These are phyloP conservation scores for Ctenopoma kingsleyae DNA, from an alignment of 2,797 vertebrate species.

Conservation along the genomic window DNA sequence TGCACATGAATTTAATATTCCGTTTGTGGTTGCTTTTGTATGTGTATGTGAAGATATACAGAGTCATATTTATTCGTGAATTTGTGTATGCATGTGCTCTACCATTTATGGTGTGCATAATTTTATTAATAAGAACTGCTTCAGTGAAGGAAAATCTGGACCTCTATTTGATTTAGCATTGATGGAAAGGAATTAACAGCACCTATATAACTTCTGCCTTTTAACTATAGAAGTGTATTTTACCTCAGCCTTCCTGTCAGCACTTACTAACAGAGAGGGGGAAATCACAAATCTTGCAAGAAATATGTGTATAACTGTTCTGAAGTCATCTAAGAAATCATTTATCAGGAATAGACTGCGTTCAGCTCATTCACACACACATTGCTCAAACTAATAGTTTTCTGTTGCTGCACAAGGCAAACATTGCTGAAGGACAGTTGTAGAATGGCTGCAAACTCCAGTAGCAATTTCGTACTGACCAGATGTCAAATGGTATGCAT, in stretches of 20 bases:
- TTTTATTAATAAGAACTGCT: constrained; percentile 13
- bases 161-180: neutral
- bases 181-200: neutral
- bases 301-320: constrained; percentile 8
- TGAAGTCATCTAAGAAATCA: constrained; percentile 26
- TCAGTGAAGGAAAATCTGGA: neutral
- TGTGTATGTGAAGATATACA: constrained; percentile 7
- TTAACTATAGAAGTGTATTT: neutral
- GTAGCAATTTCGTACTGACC: constrained; percentile 57
- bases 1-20: constrained; percentile 31
- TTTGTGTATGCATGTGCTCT: constrained; percentile 11
- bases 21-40: constrained; percentile 14
- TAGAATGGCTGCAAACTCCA: constrained; percentile 39
- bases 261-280: neutral
- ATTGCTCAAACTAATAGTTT: constrained; percentile 28
- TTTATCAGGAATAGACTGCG: neutral
- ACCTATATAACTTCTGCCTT: neutral
- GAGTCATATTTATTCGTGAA: constrained; percentile 4
- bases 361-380: constrained; percentile 27
- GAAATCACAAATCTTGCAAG: neutral
- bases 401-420: constrained; percentile 36
- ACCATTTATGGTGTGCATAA: neutral
- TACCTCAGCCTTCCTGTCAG: neutral
- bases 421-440: constrained; percentile 58
- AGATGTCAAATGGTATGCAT: constrained; percentile 75